Conservation (phyloP, 35 echinoderm and acorn worm species). For the Anneissia japonica region DNA sequence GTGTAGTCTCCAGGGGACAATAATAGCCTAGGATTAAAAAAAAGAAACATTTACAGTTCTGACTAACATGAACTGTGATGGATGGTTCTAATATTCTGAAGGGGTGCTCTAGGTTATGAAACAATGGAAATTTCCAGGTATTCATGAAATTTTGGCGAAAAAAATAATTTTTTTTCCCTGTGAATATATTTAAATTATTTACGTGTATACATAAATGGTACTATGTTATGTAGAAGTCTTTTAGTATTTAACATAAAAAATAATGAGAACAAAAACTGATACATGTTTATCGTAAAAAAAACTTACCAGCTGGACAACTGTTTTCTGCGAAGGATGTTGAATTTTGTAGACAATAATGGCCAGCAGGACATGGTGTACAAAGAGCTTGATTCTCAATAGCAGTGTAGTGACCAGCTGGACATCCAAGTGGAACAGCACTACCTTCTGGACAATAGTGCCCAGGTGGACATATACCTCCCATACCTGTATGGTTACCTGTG, state of each 20-base stretch:
- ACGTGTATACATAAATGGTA: no score
- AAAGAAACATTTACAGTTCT: not conserved
- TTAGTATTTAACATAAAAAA: no score
- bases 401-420: constrained; percentile 78
- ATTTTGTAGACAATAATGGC: constrained; percentile 89
- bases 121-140: no score
- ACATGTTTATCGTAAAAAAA: no score
- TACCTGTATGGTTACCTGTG: constrained; percentile 80
- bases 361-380: constrained; percentile 64
- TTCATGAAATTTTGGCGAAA: no score
- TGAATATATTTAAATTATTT: no score
- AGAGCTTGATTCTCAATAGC: constrained; percentile 51
- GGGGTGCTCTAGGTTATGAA: no score
- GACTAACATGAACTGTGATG: no score
- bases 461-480: constrained; percentile 64
- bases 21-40: constrained; percentile 59
- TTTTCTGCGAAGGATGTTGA: constrained; percentile 76
- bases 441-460: constrained; percentile 73
- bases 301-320: constrained; percentile 68
- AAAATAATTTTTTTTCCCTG: no score
- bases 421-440: constrained; percentile 63
- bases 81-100: no score
- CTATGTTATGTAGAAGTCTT: no score
- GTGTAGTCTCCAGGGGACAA: constrained; percentile 64
- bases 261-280: no score